Evolutionary conservation across 2,113 vertebrate species (phyloP).

Genomic region (Serinus canaria): DNA sequence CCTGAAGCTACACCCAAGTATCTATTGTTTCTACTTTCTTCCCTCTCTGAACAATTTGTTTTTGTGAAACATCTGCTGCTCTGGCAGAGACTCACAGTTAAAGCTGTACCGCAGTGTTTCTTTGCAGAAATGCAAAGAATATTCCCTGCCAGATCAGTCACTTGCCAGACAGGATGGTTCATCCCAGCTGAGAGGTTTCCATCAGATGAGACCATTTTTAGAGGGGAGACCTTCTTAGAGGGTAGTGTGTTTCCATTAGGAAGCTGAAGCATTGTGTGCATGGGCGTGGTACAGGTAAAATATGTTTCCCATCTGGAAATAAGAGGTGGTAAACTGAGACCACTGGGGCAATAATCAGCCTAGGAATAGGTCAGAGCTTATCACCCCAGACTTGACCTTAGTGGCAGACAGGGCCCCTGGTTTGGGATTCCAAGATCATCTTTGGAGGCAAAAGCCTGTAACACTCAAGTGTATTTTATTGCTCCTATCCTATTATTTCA

Average conservation of each 20-base stretch:
- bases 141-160: neutral
- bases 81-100: neutral
- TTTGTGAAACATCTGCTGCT: slow-evolving; percentile 30
- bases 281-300: neutral
- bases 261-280: neutral
- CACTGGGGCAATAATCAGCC: neutral
- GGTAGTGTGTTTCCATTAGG: neutral
- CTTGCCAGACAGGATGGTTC: neutral
- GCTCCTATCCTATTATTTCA: neutral
- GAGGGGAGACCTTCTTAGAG: neutral
- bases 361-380: neutral
- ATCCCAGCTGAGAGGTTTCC: neutral
- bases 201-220: neutral
- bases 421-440: neutral
- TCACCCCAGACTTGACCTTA: neutral
- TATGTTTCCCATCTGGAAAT: neutral
- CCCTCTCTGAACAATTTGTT: slow-evolving; percentile 16
- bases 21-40: slow-evolving; percentile 22
- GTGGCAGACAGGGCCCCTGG: neutral
- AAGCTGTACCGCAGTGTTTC: neutral
- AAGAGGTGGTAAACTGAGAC: neutral
- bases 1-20: neutral
- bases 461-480: neutral
- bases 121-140: neutral
- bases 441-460: neutral